Percentiles rank a stretch among this genome's conserved stretches.
Evolutionary conservation across 2,797 vertebrate species (phyloP).

Genomic region (Gallinago nigripennis): DNA sequence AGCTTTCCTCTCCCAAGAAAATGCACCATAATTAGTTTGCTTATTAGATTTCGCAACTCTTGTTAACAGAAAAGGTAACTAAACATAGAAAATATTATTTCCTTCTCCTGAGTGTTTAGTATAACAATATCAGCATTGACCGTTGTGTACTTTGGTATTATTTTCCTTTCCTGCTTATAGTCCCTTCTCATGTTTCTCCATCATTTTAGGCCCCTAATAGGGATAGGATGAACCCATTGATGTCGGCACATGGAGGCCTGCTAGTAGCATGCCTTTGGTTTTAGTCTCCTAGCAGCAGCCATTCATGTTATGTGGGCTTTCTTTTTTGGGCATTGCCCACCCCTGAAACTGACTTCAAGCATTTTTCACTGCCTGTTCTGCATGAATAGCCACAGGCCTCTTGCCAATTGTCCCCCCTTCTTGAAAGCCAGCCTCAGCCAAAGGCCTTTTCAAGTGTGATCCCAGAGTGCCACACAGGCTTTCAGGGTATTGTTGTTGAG

Average conservation of each 20-base stretch:
- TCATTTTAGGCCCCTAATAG: conserved; percentile 78
- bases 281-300: conserved; percentile 84
- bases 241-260: conserved; percentile 75
- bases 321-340: conserved; percentile 83
- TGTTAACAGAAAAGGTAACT: neutral
- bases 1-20: neutral
- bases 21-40: neutral
- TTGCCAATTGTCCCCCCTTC: conserved; percentile 82
- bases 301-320: conserved; percentile 80
- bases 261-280: conserved; percentile 79
- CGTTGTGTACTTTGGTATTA: conserved; percentile 64
- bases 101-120: neutral
- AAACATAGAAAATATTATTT: conserved; percentile 41
- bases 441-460: conserved; percentile 80
- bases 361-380: conserved; percentile 82
- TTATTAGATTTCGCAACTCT: neutral
- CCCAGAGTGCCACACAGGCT: conserved; percentile 80
- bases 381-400: conserved; percentile 84
- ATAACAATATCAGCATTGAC: conserved; percentile 62
- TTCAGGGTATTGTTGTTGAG: conserved; percentile 75
- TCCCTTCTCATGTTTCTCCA: conserved; percentile 80
- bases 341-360: conserved; percentile 82
- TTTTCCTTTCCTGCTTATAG: conserved; percentile 72
- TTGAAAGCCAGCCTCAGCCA: conserved; percentile 78
- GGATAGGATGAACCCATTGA: conserved; percentile 79